Percentiles rank a stretch among this genome's conserved stretches.
Evolutionary conservation across 2,888 invertebrate genomes (phyloP).

Genomic region (Caenorhabditis imperialis): DNA sequence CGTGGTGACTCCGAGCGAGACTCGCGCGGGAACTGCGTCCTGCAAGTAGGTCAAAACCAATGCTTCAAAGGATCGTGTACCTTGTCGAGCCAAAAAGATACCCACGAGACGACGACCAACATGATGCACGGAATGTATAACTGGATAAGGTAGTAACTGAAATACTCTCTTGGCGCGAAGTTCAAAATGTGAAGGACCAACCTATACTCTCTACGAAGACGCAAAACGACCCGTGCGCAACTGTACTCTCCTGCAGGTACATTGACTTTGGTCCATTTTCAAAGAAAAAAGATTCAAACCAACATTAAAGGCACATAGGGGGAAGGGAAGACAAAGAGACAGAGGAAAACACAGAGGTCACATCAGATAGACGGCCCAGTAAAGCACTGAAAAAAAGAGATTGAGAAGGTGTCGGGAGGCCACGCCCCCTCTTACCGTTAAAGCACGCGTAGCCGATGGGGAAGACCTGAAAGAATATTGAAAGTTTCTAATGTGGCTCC

Average conservation of each 20-base stretch:
- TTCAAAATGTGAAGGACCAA: slow-evolving; percentile 11
- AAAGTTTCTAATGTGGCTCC: not conserved
- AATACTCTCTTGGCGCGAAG: too few relatives aligned
- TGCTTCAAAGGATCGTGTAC: slow-evolving; percentile 30
- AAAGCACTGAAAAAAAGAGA: slow-evolving; percentile 73
- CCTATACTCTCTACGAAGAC: slow-evolving; percentile 76
- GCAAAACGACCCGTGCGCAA: slow-evolving; percentile 75
- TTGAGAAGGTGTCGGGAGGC: slow-evolving; percentile 7
- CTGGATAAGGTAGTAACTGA: slow-evolving; percentile 82
- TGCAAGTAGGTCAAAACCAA: slow-evolving; percentile 17
- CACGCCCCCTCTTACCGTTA: slow-evolving; percentile 68
- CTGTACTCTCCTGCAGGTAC: slow-evolving; percentile 75
- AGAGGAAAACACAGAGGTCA: slow-evolving; percentile 44
- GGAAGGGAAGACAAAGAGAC: slow-evolving; percentile 9
- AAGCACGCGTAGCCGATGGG: slow-evolving; percentile 77
- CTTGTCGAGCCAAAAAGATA: slow-evolving; percentile 78
- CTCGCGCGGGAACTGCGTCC: slow-evolving; percentile 78
- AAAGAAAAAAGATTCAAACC: slow-evolving; percentile 9
- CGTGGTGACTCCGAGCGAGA: slow-evolving; percentile 76
- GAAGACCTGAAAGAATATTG: slow-evolving; percentile 69
- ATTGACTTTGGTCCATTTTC: slow-evolving; percentile 3
- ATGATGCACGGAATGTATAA: slow-evolving; percentile 97
- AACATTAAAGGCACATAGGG: slow-evolving; percentile 3
- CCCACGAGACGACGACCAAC: slow-evolving; percentile 85
- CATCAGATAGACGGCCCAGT: slow-evolving; percentile 77